phyloP scores from a whole-genome alignment of 2,888 invertebrate genomes.

The Liodrosophila aerea region DNA sequence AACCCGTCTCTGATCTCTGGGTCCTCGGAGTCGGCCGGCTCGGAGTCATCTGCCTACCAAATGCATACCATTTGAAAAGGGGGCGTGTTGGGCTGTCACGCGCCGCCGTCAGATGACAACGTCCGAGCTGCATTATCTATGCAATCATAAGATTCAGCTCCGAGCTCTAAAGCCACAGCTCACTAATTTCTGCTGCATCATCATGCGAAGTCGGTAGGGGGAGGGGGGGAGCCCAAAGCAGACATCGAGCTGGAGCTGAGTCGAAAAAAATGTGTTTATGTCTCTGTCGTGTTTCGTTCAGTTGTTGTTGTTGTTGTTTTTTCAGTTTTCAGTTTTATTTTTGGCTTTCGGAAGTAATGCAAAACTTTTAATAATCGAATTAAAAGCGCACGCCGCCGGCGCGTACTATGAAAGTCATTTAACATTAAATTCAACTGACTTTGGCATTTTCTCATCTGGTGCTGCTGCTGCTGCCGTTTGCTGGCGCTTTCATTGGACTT shows the following conservation, averaged over 20 bases:
- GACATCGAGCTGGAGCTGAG: conserved; percentile 3
- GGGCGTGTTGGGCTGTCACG: conserved; percentile 65
- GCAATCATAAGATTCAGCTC: conserved; percentile 39
- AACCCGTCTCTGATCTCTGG: conserved; percentile 31
- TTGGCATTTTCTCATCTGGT: conserved; percentile 24
- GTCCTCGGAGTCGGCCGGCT: no score
- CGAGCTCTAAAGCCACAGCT: conserved; percentile 31
- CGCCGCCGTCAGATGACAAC: conserved; percentile 64
- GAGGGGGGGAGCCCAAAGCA: conserved; percentile 4
- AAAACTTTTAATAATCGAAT: conserved; percentile 77
- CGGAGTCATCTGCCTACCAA: conserved; percentile 27
- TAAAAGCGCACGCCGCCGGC: conserved; percentile 58
- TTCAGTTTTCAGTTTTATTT: conserved; percentile 9
- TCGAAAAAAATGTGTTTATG: conserved; percentile 30
- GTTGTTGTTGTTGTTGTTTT: conserved; percentile 13
- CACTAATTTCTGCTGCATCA: conserved; percentile 66
- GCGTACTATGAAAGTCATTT: conserved; percentile 65
- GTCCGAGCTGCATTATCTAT: conserved; percentile 62
- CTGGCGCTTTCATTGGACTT: conserved; percentile 72
- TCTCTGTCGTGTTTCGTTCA: conserved; percentile 34
- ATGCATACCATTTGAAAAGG: conserved; percentile 7
- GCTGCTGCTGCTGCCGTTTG: conserved; percentile 31
- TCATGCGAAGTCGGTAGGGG: conserved; percentile 20
- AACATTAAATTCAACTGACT: conserved; percentile 37
- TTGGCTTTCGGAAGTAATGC: conserved; percentile 69